Evolutionary conservation across 2,113 vertebrate species (phyloP), one percentile per base, ranked within the genome.

Genomic region (Ranitomeya variabilis): DNA sequence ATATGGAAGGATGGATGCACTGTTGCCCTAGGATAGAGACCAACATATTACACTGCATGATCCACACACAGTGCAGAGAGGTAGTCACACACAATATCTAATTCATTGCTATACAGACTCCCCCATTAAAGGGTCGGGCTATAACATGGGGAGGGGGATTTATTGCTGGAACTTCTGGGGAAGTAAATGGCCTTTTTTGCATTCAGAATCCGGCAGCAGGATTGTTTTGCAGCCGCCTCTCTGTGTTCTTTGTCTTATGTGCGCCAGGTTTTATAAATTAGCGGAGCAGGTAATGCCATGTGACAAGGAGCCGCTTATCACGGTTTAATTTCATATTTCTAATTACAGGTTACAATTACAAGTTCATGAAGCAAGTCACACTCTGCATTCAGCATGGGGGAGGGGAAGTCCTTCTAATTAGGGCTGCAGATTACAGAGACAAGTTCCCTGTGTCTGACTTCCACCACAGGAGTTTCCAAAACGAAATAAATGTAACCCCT

Each of bases 331-430:
- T 83, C 82, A 88, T 88, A 88, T 83, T 83, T 83, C 83, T 88
- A 88, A 88, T 88, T 88, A 88, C 79, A 88, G 86, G 79, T 88
- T 88, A 88, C 86, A 88, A 88, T 82, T 88, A 74, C 87, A 83
- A 80, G 80, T 88, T 60, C 79, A 83, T 76, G 80, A 88, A 83
- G 80, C 79, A 82, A 62, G 80, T 88, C 87, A 54, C 51, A 88
- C 82, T 64, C 59, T 15, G 52, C 80, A 76, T 83, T 59, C 37
- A 54, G 80, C 31, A 73, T 45, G 76, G 37, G 51, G 57, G 62
- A 73, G 73, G 55, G 45, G 79, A 74, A 59, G 79, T 26, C 71
- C 16, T 88, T 76, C 82, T 88, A 88, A 88, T 88, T 88, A 88
- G 87, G 80, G 26, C 55, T 88, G 55, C 21, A 83, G 87, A 88